Evolutionary conservation across 2,797 vertebrate genomes (phyloP).

Genomic region (Falco naumanni): DNA sequence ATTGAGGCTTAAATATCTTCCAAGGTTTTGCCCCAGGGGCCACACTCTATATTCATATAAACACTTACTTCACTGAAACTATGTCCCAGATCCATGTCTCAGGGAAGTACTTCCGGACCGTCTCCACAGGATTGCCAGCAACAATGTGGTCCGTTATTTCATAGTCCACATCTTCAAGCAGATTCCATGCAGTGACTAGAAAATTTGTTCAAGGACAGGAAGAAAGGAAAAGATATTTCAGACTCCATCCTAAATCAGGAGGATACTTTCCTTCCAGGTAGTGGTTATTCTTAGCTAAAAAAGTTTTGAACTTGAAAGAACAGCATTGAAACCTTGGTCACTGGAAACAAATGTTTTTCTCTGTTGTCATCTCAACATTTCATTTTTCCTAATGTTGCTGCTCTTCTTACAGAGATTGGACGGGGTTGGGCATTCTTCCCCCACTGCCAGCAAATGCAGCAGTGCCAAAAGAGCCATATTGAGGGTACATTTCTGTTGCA

Average conservation of each 20-base stretch:
- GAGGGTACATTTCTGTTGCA: neutral
- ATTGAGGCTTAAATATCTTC: neutral
- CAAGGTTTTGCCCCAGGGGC: neutral
- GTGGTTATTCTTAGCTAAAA: neutral
- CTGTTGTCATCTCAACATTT: neutral
- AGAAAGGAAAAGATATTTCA: neutral
- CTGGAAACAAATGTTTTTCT: neutral
- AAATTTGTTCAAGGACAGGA: neutral
- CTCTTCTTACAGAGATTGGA: neutral
- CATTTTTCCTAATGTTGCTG: neutral
- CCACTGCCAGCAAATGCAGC: neutral
- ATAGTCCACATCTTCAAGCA: neutral
- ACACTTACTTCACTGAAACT: slow-evolving; percentile 64
- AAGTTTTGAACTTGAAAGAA: neutral
- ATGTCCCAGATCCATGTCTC: slow-evolving; percentile 80
- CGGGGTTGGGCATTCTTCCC: neutral
- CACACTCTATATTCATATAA: neutral
- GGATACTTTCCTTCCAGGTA: neutral
- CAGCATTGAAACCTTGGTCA: neutral
- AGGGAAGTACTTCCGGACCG: slow-evolving; percentile 73
- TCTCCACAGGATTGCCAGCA: neutral
- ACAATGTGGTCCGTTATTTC: neutral
- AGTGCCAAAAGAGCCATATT: neutral
- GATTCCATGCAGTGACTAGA: neutral
- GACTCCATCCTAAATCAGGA: neutral